Evolutionary conservation across 2,113 vertebrate species (phyloP).

Genomic region (Mustela lutreola): DNA sequence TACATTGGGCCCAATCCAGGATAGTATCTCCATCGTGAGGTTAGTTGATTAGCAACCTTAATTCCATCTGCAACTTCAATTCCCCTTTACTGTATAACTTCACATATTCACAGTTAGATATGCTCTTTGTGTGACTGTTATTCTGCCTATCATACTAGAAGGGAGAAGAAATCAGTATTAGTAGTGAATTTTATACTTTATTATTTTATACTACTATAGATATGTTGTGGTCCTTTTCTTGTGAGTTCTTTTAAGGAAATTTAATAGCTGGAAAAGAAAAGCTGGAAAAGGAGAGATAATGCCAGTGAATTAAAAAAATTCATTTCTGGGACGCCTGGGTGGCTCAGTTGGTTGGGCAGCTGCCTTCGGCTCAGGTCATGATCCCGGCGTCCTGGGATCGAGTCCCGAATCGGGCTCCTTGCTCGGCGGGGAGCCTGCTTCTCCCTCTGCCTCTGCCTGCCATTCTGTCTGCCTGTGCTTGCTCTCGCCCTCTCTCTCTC

Average conservation of each 20-base stretch:
- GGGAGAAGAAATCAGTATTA: not conserved
- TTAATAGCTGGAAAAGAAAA: not conserved
- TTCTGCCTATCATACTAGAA: not conserved
- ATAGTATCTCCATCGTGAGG: not conserved
- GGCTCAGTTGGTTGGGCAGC: too few species aligned
- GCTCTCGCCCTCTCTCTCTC: too few species aligned
- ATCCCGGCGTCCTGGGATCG: too few species aligned
- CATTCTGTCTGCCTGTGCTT: too few species aligned
- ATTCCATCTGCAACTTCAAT: not conserved
- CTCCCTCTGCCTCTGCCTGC: too few species aligned
- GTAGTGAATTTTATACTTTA: not conserved
- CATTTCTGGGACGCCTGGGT: not conserved
- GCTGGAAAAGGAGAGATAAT: not conserved
- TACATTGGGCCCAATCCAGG: not conserved
- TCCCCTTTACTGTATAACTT: not conserved
- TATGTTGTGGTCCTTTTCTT: not conserved
- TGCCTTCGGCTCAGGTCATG: too few species aligned
- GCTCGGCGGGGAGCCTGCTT: too few species aligned
- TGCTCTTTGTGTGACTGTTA: not conserved
- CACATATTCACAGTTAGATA: not conserved
- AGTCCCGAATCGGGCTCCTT: too few species aligned
- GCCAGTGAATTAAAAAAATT: not conserved
- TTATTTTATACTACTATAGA: not conserved
- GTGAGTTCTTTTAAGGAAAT: not conserved
- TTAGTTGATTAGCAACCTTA: not conserved